These are phyloP conservation scores for Diploptera punctata DNA, from an alignment of 2,888 invertebrate species.

Conservation along the genomic window DNA sequence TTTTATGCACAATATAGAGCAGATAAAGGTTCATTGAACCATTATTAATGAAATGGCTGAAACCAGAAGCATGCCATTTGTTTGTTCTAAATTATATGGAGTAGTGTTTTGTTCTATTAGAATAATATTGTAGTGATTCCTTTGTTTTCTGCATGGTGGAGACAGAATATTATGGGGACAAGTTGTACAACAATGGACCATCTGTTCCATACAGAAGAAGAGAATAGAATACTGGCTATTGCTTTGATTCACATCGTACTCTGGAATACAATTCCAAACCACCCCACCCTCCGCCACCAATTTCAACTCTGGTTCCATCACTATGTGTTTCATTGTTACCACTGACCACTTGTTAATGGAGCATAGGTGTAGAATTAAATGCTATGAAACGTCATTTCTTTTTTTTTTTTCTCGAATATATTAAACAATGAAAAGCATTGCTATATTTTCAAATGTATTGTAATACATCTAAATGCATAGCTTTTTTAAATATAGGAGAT, in stretches of 20 bases:
- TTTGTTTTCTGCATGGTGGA: background rate
- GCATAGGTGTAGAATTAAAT: slow-evolving; percentile 9
- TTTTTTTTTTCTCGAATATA: no score
- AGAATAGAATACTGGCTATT: slow-evolving; percentile 22
- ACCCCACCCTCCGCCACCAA: background rate
- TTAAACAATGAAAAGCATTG: no score
- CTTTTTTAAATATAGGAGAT: no score
- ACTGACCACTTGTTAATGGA: slow-evolving; percentile 24
- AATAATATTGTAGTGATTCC: background rate
- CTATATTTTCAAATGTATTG: no score
- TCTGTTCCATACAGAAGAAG: slow-evolving; percentile 19
- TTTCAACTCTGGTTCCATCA: background rate
- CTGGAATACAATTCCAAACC: background rate
- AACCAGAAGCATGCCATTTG: background rate
- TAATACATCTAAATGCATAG: no score
- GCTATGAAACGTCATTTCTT: slow-evolving; percentile 5
- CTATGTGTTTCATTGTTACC: background rate
- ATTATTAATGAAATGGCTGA: slow-evolving; percentile 18
- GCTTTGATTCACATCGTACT: background rate
- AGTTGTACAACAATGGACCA: slow-evolving; percentile 26
- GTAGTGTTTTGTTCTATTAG: slow-evolving; percentile 6
- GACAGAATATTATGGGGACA: slow-evolving; percentile 15
- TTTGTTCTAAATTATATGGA: slow-evolving; percentile 9
- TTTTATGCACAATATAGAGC: no score
- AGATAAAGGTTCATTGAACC: no score